phyloP scores from a whole-genome alignment of 2,113 vertebrate species.

The Capreolus pygargus region DNA sequence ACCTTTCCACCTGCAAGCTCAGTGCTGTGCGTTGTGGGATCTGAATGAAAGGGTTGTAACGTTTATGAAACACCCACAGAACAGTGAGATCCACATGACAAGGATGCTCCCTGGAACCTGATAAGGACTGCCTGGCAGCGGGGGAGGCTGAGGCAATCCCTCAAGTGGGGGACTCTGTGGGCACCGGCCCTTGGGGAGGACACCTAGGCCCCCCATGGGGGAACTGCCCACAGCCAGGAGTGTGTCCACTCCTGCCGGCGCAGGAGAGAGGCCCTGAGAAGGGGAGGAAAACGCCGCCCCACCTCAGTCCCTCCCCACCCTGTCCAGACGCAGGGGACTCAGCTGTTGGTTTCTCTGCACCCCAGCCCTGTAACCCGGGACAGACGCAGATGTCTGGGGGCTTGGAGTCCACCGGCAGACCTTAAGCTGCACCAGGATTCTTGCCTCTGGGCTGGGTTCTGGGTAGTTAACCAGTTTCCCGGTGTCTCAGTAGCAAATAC shows the following conservation, averaged over 20 bases:
- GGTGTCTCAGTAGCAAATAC: no score
- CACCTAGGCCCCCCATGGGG: fast-evolving
- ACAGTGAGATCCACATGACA: neutral
- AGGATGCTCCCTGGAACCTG: neutral
- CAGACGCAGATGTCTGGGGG: neutral
- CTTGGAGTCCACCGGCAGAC: neutral
- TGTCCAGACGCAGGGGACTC: neutral
- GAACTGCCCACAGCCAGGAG: neutral
- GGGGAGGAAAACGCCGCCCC: neutral
- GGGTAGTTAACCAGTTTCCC: neutral
- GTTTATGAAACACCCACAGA: neutral
- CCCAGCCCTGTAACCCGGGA: neutral
- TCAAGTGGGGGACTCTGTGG: neutral
- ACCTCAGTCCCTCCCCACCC: fast-evolving
- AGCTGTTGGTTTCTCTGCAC: neutral
- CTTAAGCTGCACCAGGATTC: neutral
- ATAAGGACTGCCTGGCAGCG: neutral
- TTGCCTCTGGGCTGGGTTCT: neutral
- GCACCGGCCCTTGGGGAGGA: neutral
- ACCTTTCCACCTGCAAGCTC: neutral
- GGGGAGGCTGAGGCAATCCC: fast-evolving
- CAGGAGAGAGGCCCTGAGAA: neutral
- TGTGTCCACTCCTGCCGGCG: neutral
- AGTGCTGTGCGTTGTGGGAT: neutral
- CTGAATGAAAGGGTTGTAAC: neutral